Evolutionary conservation across 2,888 invertebrate species (phyloP), one percentile per base, ranked within the genome.

Genomic region (Priocnemis perturbator): DNA sequence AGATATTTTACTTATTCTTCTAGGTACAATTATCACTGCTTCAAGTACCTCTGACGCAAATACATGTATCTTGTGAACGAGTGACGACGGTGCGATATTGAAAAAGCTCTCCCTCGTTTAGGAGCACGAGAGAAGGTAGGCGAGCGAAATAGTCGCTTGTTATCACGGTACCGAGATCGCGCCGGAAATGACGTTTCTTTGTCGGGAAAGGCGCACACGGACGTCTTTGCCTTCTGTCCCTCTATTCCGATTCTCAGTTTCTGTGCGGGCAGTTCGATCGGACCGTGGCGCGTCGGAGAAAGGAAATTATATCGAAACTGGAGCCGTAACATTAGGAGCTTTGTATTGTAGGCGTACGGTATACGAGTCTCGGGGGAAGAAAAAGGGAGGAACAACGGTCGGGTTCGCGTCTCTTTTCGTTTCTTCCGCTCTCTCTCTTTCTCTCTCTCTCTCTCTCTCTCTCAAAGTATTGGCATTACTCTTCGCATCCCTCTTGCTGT

Each of bases 271-370:
- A 50, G 60, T 44, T 26, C 23, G 52, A 26, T 50, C 67, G 66
- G 59, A 60, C 52, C 30, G n/a, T n/a, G n/a, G n/a, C n/a, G n/a
- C n/a, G 57, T 19, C 59, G 63, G 78, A 78, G 74, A 83, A 82
- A 83, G 84, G 84, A 87, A 88, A 88, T 87, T 87, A 88, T 86
- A 86, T 86, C 83, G 87, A 87, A 87, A 88, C 87, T 81, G 85
- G 85, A 88, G 86, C 81, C 82, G 86, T 88, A 88, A 89, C 88
- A 89, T 88, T 89, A 89, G 88, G 86, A 87, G 88, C 87, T 82
- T 88, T 89, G 88, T 87, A 86, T 86, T 85, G 88, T 87, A 87
- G 37, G 83, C 82, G 81, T 81, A 77, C 78, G 81, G 81, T 83
- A 15, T 87, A 88, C 83, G 85, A 68, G 85, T 83, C 88, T 82